Evolutionary conservation across 2,797 vertebrate genomes (phyloP).

Genomic region (Microtus californicus): DNA sequence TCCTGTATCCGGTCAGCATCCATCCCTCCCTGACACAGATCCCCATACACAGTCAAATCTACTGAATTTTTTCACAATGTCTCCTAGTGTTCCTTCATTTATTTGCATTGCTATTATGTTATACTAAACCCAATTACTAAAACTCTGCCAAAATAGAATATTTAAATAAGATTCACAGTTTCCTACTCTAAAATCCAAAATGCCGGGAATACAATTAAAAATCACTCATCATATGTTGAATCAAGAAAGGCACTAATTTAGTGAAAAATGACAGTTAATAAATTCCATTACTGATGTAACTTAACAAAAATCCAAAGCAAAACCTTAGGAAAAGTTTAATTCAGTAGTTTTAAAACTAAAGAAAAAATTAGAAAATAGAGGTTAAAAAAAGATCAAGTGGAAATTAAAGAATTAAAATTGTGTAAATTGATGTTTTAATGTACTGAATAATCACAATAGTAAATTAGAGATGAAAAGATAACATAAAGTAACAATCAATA

Average conservation of each 20-base stretch:
- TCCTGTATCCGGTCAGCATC: not conserved
- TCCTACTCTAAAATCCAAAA: conserved; percentile 30
- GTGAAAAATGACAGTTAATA: not conserved
- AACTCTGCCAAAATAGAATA: not conserved
- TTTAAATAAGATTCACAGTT: not conserved
- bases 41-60: not conserved
- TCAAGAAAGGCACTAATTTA: not conserved
- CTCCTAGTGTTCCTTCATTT: not conserved
- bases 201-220: not conserved
- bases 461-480: not conserved
- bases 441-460: not conserved
- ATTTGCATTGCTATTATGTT: not conserved
- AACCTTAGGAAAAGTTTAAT: not conserved
- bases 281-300: not conserved
- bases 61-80: not conserved
- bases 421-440: not conserved
- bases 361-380: not conserved
- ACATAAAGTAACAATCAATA: not conserved
- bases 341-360: not conserved
- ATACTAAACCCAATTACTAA: not conserved
- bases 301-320: not conserved
- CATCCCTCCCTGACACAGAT: not conserved
- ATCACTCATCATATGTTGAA: not conserved
- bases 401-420: not conserved
- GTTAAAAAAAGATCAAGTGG: not conserved